Conservation (phyloP, 2,113 vertebrate species). For the Tachuris rubrigastra region DNA sequence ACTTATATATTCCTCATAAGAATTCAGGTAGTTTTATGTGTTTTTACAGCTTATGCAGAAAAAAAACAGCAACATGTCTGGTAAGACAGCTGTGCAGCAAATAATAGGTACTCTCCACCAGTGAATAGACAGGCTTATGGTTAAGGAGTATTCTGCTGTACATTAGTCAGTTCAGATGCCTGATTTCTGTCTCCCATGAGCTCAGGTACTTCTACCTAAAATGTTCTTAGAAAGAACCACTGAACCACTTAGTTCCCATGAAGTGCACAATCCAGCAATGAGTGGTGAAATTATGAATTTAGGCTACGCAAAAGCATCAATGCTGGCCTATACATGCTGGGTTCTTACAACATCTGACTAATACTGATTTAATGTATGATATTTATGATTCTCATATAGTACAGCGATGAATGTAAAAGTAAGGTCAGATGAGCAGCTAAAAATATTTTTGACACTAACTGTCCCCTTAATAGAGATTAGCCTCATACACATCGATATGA, state of each 20-base stretch:
- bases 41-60: background rate
- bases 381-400: background rate
- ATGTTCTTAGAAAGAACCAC: background rate
- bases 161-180: background rate
- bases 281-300: background rate
- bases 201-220: background rate
- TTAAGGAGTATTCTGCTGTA: background rate
- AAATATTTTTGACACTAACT: background rate
- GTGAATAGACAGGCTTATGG: background rate
- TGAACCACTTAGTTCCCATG: background rate
- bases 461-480: background rate
- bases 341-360: background rate
- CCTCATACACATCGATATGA: background rate
- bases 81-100: background rate
- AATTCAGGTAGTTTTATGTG: background rate
- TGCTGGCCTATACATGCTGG: background rate
- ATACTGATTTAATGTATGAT: background rate
- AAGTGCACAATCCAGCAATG: background rate
- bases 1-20: background rate
- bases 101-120: background rate
- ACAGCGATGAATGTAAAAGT: background rate
- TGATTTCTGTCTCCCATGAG: background rate
- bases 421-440: background rate
- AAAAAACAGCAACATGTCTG: background rate
- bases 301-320: background rate